Evolutionary conservation across 2,797 vertebrate genomes (phyloP), one percentile per base, ranked within the genome.

Genomic region (Chelon labrosus): DNA sequence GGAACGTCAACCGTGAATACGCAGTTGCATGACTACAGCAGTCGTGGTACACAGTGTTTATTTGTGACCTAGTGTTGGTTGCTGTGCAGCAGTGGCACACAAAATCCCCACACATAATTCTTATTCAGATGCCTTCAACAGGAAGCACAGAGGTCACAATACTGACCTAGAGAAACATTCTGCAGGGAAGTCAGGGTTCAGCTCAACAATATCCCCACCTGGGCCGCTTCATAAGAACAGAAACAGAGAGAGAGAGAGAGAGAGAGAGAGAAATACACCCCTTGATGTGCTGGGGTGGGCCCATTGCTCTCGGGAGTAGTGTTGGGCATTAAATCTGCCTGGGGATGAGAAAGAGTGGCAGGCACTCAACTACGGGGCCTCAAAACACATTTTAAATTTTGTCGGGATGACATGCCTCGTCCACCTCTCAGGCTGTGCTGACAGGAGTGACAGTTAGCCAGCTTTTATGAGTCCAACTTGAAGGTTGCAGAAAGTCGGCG

Each of bases 321-420:
- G 84, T 54, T 52, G 83, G 62, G 61, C 85, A 91, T 86, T 93
- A 91, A 90, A 91, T 93, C 89, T 90, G 90, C 86, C 88, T 84
- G 71, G 83, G 77, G 83, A 90, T 84, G 81, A 87, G 82, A 88
- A 83, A 88, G 80, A 80, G 79, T 90, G 90, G 91, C 93, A 86
- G 85, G 84, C 86, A 91, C 87, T 92, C 88, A 83, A 89, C 85
- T 73, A 83, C 75, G 80, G 82, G 89, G 82, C 84, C 86, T 88
- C 79, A 82, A 90, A 90, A 92, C 84, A 88, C 84, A 90, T 91
- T 93, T 92, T 86, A 93, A 89, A 93, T 94, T 88, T 91, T 87
- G 78, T 81, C 37, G 66, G 83, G 83, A 88, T 93, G 92, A 91
- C 92, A 91, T 69, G 79, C 82, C 83, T 80, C 77, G 70, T 85